Conservation (phyloP, 2,113 vertebrate species). For the Thalassarche chlororhynchos region DNA sequence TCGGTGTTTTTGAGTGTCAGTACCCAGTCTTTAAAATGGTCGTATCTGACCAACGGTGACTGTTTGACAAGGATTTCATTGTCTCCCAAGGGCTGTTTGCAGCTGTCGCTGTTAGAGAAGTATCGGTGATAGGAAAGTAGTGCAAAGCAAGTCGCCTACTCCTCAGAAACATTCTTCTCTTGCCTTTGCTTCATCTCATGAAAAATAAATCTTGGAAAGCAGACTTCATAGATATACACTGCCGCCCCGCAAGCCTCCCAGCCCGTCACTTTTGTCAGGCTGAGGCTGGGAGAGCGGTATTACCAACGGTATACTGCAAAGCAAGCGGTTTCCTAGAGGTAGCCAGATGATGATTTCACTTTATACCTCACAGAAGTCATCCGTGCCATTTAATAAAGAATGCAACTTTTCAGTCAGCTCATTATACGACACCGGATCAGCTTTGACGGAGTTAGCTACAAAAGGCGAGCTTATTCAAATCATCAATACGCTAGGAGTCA, state of each 20-base stretch:
- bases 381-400: background rate
- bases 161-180: background rate
- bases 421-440: background rate
- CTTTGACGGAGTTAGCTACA: background rate
- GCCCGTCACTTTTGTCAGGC: background rate
- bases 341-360: background rate
- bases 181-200: background rate
- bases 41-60: background rate
- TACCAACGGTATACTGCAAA: background rate
- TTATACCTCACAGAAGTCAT: background rate
- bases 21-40: background rate
- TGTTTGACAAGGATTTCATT: background rate
- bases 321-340: background rate
- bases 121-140: accelerated
- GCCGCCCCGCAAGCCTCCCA: background rate
- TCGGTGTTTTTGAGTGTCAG: background rate
- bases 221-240: background rate
- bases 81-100: background rate
- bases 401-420: background rate
- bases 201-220: background rate
- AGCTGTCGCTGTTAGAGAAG: background rate
- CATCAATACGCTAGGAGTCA: background rate
- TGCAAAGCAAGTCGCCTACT: background rate
- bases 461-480: background rate
- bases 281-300: background rate